Conservation (phyloP, 2,888 invertebrate genomes). For the Halocaridina rubra region DNA sequence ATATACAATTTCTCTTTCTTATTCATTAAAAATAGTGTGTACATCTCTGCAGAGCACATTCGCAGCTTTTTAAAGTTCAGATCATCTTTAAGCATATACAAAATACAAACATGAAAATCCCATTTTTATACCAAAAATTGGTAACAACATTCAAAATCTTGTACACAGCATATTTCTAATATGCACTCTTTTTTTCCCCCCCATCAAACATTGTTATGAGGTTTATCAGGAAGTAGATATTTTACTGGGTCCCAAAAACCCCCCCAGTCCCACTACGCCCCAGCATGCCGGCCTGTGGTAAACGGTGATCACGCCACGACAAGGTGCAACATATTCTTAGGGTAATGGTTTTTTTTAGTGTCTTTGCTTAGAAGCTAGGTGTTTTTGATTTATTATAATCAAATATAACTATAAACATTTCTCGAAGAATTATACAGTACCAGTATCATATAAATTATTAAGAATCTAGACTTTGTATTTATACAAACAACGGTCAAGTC, state of each 20-base stretch:
- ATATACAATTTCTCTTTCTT: no score
- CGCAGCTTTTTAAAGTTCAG: neutral
- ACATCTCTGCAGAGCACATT: neutral
- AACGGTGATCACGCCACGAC: constrained; percentile 47
- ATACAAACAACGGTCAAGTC: constrained; percentile 52
- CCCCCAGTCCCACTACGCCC: constrained; percentile 23
- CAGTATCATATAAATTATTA: constrained; percentile 55
- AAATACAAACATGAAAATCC: neutral
- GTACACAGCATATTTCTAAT: neutral
- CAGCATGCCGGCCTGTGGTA: constrained; percentile 39
- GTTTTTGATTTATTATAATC: constrained; percentile 53
- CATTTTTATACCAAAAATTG: neutral
- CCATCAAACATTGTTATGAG: neutral
- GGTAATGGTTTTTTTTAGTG: constrained; percentile 37
- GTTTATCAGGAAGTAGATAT: neutral
- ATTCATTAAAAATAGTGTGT: neutral
- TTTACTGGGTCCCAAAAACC: constrained; percentile 9
- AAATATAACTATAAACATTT: constrained; percentile 52
- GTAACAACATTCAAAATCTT: neutral
- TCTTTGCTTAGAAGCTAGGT: constrained; percentile 39
- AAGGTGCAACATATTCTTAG: constrained; percentile 40
- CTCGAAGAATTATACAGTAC: constrained; percentile 45
- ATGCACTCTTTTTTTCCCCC: neutral
- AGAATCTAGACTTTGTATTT: constrained; percentile 54
- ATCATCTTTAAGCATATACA: neutral